Evolutionary conservation across 2,797 vertebrate species (phyloP), one percentile per base, ranked within the genome.

Genomic region (Hemitrygon akajei): DNA sequence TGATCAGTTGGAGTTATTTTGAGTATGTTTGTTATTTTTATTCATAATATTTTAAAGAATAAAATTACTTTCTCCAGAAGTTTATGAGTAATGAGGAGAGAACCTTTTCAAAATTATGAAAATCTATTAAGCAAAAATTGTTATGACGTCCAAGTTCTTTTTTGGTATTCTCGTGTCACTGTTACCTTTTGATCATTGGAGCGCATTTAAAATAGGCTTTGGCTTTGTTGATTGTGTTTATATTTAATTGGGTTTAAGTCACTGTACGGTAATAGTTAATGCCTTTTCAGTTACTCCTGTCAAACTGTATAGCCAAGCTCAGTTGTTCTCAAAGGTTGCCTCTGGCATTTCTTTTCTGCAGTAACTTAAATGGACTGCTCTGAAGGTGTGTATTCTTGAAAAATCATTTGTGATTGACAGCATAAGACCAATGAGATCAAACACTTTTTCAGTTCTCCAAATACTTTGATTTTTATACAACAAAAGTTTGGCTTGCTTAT

Each of bases 401-500:
- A 76, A 58, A 76, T n/a, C 40, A 47, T 75, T 47, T 18, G 30
- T 76, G 71, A 56, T 93, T 58, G 27, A 76, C 4, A 93, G 47
- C 71, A 58, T 12, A 5, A 76, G 76, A 93, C 91, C 71, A 93
- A 58, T 58, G 63, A 71, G 91, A 40, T n/a, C 91, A 76, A 93
- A 40, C 76, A 58, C 40, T 93, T 18, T 93, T 93, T 93, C 91
- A 76, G 47, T 93, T 93, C 25, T 76, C 71, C 37, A 75, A 73
- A 16, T 93, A 4, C 27, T 93, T 76, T 93, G 71, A 93, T 93
- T 93, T 56, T 7, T 1, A 0, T 10, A 27, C n/a, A 95, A 97
- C 94, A 95, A 95, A 95, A 95, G 95, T 96, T 95, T 95, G 95
- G 95, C 96, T 96, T 94, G 95, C 94, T 96, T 96, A 96, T 94